A percentile compares a stretch with the other conserved stretches of the same genome.
Conservation (phyloP, 2,113 vertebrate genomes). For the Hippocampus comes region DNA sequence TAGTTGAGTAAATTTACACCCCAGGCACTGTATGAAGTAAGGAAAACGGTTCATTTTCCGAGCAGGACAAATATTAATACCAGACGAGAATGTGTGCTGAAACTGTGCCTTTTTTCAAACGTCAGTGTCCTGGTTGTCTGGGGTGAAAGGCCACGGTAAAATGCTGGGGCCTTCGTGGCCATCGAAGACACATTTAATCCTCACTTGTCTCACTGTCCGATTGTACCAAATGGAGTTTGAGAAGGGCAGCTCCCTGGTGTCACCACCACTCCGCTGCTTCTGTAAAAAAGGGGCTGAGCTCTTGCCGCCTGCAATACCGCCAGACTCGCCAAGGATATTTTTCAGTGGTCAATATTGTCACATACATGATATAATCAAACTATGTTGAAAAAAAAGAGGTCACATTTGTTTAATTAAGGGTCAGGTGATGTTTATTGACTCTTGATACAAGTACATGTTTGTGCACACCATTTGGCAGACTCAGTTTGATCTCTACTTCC, state of each 20-base stretch:
- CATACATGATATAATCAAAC: not conserved
- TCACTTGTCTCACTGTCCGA: conserved; percentile 35
- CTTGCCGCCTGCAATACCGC: conserved; percentile 1
- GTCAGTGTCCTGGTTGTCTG: conserved; percentile 12
- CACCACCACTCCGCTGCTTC: conserved; percentile 32
- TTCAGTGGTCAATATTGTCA: conserved; percentile 8
- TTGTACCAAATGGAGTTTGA: conserved; percentile 51
- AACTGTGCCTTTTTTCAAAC: not conserved
- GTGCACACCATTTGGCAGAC: not conserved
- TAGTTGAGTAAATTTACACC: no score
- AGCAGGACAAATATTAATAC: no score
- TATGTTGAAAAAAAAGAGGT: not conserved
- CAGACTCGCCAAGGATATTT: conserved; percentile 5
- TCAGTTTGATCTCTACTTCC: not conserved
- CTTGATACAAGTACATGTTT: not conserved
- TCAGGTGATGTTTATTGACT: not conserved
- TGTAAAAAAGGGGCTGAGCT: conserved; percentile 40
- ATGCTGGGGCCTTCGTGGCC: conserved; percentile 13
- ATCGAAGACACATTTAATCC: conserved; percentile 43
- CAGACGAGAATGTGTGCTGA: not conserved
- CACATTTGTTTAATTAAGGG: not conserved
- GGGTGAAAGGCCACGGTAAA: conserved; percentile 29
- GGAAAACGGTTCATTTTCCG: no score
- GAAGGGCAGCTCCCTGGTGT: conserved; percentile 49
- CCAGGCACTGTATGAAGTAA: no score